phyloP scores from a whole-genome alignment of 2,888 invertebrate genomes.

The Linnaemya vulpina region DNA sequence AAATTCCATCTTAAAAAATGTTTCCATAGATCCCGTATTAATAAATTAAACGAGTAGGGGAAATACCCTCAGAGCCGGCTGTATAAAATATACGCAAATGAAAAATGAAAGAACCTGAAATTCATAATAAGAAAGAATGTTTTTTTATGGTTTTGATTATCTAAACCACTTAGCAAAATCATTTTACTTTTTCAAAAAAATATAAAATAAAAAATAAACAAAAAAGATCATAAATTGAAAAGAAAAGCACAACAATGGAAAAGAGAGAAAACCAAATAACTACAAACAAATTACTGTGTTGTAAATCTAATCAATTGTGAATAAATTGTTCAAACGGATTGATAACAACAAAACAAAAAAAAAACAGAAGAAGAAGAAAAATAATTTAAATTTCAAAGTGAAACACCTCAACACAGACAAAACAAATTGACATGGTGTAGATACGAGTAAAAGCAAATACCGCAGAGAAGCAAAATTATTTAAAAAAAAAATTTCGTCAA shows the following conservation, averaged over 20 bases:
- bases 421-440: slow-evolving; percentile 37
- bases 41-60: no score
- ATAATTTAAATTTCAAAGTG: slow-evolving; percentile 20
- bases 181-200: not conserved
- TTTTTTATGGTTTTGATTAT: not conserved
- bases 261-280: not conserved
- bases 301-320: slow-evolving; percentile 61
- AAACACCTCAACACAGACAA: not conserved
- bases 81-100: no score
- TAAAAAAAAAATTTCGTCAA: slow-evolving; percentile 35
- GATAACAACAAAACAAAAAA: slow-evolving; percentile 19
- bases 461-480: not conserved
- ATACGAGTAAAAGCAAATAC: not conserved
- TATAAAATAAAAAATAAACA: no score
- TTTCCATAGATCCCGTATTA: no score
- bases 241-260: not conserved
- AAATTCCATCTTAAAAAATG: no score
- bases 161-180: not conserved
- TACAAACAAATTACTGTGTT: slow-evolving; percentile 5
- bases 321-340: slow-evolving; percentile 55
- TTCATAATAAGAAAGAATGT: not conserved
- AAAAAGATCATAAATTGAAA: no score
- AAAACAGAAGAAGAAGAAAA: no score
- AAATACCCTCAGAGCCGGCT: no score
- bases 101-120: not conserved